Percentiles rank a stretch among this genome's conserved stretches.
phyloP scores from a whole-genome alignment of 1,140 invertebrate genomes.

The Nephotettix cincticeps region DNA sequence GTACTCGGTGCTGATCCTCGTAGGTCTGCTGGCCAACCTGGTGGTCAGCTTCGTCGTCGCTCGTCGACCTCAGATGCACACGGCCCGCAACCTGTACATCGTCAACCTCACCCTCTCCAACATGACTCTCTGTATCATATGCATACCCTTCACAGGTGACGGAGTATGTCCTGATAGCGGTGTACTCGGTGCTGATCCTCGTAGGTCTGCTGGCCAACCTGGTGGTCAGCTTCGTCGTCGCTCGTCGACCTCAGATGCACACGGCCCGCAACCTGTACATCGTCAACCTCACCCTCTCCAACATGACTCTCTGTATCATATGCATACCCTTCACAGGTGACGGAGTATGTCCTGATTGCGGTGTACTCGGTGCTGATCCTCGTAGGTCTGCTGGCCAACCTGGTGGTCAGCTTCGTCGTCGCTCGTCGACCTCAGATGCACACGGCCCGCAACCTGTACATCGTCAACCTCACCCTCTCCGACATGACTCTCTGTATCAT shows the following conservation, averaged over 20 bases:
- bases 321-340: conserved; percentile 42
- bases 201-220: conserved; percentile 48
- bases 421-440: conserved; percentile 49
- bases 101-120: conserved; percentile 60
- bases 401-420: conserved; percentile 48
- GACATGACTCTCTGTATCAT: conserved; percentile 58
- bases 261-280: conserved; percentile 62
- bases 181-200: conserved; percentile 47
- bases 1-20: conserved; percentile 46
- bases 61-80: conserved; percentile 49
- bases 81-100: conserved; percentile 61
- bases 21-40: conserved; percentile 48
- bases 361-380: conserved; percentile 48
- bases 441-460: conserved; percentile 60
- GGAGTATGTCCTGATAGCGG: conserved; percentile 41
- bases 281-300: conserved; percentile 59
- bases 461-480: conserved; percentile 59
- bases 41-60: conserved; percentile 49
- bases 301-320: conserved; percentile 56
- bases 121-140: conserved; percentile 56
- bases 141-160: conserved; percentile 45
- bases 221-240: conserved; percentile 48
- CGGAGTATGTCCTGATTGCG: conserved; percentile 42
- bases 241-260: conserved; percentile 48
- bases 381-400: conserved; percentile 47